Evolutionary conservation across 2,888 invertebrate species (phyloP).

Genomic region (Epiblema foenella): DNA sequence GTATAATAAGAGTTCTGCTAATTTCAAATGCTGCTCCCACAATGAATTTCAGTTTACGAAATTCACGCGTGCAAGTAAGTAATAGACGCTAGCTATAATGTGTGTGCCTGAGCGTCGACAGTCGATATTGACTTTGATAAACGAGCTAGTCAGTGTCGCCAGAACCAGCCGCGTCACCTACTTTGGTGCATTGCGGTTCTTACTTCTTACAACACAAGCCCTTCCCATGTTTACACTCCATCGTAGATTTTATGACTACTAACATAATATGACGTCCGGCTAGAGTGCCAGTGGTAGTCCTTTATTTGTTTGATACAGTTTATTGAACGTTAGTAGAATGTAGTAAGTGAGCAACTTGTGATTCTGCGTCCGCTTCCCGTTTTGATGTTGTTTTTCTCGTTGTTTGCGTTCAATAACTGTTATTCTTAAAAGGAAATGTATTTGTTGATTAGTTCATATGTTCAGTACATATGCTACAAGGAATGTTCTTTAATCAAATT

Average conservation of each 20-base stretch:
- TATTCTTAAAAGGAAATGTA: background rate
- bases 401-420: slow-evolving; percentile 44
- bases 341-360: slow-evolving; percentile 60
- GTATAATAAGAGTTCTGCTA: background rate
- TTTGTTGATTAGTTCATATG: slow-evolving; percentile 10
- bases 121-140: slow-evolving; percentile 84
- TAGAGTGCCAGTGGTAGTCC: slow-evolving; percentile 68
- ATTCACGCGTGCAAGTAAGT: slow-evolving; percentile 44
- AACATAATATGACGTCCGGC: slow-evolving; percentile 71
- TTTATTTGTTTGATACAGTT: slow-evolving; percentile 75
- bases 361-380: slow-evolving; percentile 53
- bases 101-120: slow-evolving; percentile 71
- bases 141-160: slow-evolving; percentile 79
- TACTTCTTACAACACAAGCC: slow-evolving; percentile 62
- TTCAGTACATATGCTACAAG: background rate
- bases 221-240: slow-evolving; percentile 78
- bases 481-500: background rate
- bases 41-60: slow-evolving; percentile 43
- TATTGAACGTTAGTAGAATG: slow-evolving; percentile 69
- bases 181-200: slow-evolving; percentile 82
- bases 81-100: slow-evolving; percentile 56
- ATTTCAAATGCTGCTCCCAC: slow-evolving; percentile 10
- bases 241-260: slow-evolving; percentile 79
- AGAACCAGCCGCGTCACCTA: slow-evolving; percentile 79
- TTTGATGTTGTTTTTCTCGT: slow-evolving; percentile 50